phyloP scores from a whole-genome alignment of 2,888 invertebrate genomes.

The Oxyscelio sp. region DNA sequence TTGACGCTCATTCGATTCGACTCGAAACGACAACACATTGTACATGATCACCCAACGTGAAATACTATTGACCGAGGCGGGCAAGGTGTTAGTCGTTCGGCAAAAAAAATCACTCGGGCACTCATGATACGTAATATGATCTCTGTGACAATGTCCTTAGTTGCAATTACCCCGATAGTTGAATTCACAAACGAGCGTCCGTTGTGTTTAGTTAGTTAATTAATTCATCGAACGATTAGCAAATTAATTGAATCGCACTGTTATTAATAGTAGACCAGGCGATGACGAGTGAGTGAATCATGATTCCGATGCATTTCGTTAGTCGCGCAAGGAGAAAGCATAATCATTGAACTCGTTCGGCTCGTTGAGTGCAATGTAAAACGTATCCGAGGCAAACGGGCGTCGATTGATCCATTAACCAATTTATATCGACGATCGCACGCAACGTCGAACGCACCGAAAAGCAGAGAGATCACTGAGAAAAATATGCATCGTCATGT shows the following conservation, averaged over 20 bases:
- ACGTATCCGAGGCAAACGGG: constrained; percentile 33
- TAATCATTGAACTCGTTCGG: constrained; percentile 49
- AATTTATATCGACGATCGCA: constrained; percentile 51
- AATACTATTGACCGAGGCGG: constrained; percentile 9
- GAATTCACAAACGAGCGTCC: constrained; percentile 43
- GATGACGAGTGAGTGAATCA: constrained; percentile 25
- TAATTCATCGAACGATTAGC: constrained; percentile 37
- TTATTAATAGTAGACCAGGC: constrained; percentile 13
- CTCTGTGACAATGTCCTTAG: constrained; percentile 40
- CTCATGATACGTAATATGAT: constrained; percentile 30
- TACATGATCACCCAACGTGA: background rate
- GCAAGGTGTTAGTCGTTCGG: constrained; percentile 27
- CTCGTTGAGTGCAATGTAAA: constrained; percentile 48
- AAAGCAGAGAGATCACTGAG: constrained; percentile 19
- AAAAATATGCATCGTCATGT: too few relatives aligned
- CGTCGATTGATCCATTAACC: constrained; percentile 48
- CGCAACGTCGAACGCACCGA: constrained; percentile 29
- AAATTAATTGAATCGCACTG: constrained; percentile 35
- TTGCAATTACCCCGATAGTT: constrained; percentile 40
- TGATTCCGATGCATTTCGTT: constrained; percentile 30
- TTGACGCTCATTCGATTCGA: constrained; percentile 20
- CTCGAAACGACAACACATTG: constrained; percentile 10
- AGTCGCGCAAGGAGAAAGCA: constrained; percentile 11
- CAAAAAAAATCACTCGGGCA: constrained; percentile 6
- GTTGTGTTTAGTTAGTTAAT: constrained; percentile 63